Evolutionary conservation across 2,888 invertebrate genomes (phyloP).

Genomic region (Drosophila demipolita): DNA sequence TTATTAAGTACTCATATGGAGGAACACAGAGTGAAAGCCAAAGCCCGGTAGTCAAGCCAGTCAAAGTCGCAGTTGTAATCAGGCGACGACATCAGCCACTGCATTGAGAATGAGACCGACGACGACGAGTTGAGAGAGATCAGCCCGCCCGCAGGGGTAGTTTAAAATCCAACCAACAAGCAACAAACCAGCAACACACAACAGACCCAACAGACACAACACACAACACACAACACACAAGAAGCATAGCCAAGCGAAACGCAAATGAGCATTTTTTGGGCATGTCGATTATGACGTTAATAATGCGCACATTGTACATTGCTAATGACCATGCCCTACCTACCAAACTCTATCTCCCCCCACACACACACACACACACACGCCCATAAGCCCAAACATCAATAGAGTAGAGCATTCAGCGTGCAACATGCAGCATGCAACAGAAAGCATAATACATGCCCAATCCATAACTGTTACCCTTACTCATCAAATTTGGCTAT

Average conservation of each 20-base stretch:
- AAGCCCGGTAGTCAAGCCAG: constrained; percentile 57
- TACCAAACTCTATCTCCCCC: neutral
- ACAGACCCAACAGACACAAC: constrained; percentile 1
- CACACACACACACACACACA: neutral
- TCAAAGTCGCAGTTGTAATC: constrained; percentile 45
- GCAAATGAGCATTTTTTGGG: constrained; percentile 41
- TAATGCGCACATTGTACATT: constrained; percentile 44
- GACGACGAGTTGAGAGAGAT: constrained; percentile 49
- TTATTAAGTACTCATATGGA: constrained; percentile 24
- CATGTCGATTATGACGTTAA: constrained; percentile 55
- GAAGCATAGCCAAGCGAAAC: constrained; percentile 23
- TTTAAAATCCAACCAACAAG: constrained; percentile 37
- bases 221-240: neutral
- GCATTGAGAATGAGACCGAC: neutral
- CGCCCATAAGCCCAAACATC: neutral
- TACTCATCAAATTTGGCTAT: neutral
- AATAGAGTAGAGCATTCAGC: neutral
- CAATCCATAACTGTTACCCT: constrained; percentile 17
- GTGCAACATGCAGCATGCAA: neutral
- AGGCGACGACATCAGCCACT: constrained; percentile 36
- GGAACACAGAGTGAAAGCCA: constrained; percentile 14
- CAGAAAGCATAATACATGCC: neutral
- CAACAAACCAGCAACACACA: constrained; percentile 16
- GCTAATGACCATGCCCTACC: constrained; percentile 36
- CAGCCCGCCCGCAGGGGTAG: constrained; percentile 60